Evolutionary conservation across 2,113 vertebrate genomes (phyloP).

Genomic region (Ptyas mucosa): DNA sequence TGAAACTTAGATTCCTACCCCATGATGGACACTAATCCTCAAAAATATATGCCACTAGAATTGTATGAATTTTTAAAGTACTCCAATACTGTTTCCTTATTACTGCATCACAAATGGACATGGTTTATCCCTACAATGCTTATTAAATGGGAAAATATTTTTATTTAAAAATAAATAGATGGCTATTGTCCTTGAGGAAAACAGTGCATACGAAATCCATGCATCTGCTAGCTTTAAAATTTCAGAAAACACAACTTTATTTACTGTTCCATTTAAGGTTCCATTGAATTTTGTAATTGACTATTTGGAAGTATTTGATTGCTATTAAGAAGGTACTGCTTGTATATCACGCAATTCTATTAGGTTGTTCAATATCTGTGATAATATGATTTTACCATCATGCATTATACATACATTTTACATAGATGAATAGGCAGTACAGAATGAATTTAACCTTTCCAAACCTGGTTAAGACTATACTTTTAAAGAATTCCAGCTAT

Average conservation of each 20-base stretch:
- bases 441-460: not conserved
- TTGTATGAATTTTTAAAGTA: not conserved
- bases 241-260: not conserved
- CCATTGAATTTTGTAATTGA: not conserved
- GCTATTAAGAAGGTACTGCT: not conserved
- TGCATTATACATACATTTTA: not conserved
- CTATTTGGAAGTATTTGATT: slow-evolving; percentile 11
- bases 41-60: not conserved
- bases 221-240: not conserved
- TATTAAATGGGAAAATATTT: not conserved
- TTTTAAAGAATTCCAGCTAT: not conserved
- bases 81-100: not conserved
- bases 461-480: not conserved
- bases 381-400: not conserved
- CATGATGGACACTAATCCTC: not conserved
- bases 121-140: not conserved
- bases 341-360: not conserved
- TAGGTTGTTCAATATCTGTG: not conserved
- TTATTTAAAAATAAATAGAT: not conserved
- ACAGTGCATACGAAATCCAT: not conserved
- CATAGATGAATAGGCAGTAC: not conserved
- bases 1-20: not conserved
- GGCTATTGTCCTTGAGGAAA: not conserved
- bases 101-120: not conserved
- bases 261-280: not conserved